These are phyloP conservation scores for Ischnus inquisitorius DNA, from an alignment of 2,888 invertebrate species.

Conservation along the genomic window DNA sequence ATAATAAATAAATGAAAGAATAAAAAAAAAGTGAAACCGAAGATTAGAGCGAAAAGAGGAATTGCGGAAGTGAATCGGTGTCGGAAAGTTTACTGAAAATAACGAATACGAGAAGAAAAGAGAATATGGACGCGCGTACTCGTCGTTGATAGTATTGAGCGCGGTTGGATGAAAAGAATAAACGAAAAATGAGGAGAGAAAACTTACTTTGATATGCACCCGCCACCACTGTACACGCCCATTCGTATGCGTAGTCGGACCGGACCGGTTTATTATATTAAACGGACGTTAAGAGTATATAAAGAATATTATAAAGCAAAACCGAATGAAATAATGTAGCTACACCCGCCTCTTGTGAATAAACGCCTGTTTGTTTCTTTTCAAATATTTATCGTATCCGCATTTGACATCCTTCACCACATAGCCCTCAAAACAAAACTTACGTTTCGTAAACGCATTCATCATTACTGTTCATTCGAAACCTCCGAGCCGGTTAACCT, in stretches of 20 bases:
- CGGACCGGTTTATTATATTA: slow-evolving; percentile 79
- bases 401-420: not conserved
- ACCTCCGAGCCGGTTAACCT: too few species aligned
- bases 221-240: slow-evolving; percentile 79
- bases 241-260: slow-evolving; percentile 82
- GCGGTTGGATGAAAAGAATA: slow-evolving; percentile 59
- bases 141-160: slow-evolving; percentile 28
- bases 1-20: not conserved
- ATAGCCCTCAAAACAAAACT: not conserved
- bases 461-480: too few species aligned
- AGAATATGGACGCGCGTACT: slow-evolving; percentile 45
- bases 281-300: slow-evolving; percentile 74
- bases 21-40: not conserved
- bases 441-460: too few species aligned
- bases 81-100: slow-evolving; percentile 53
- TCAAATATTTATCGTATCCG: slow-evolving; percentile 69
- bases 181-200: slow-evolving; percentile 53
- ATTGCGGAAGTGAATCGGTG: slow-evolving; percentile 44
- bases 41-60: slow-evolving; percentile 20
- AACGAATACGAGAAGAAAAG: slow-evolving; percentile 60
- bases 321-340: slow-evolving; percentile 83
- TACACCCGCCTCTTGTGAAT: slow-evolving; percentile 86
- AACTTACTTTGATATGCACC: slow-evolving; percentile 79
- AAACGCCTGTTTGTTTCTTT: slow-evolving; percentile 86
- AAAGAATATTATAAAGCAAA: slow-evolving; percentile 75